Percentiles rank a stretch among this genome's conserved stretches.
These are phyloP conservation scores for Sesia apiformis DNA, from an alignment of 2,888 invertebrate species.

Conservation along the genomic window DNA sequence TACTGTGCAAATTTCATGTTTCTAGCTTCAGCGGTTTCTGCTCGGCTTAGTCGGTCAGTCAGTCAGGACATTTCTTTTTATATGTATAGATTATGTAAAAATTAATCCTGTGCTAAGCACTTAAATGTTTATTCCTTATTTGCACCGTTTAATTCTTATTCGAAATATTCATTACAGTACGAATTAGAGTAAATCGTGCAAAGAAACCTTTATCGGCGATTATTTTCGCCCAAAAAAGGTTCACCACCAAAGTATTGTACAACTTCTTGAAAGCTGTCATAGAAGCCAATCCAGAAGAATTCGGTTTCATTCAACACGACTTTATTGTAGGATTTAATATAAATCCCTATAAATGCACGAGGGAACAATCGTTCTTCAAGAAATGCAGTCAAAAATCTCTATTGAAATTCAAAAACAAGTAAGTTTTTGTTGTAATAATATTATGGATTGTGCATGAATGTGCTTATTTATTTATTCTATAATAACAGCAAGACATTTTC, in stretches of 20 bases:
- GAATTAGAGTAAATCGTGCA: constrained; percentile 32
- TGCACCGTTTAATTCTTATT: constrained; percentile 8
- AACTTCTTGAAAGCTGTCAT: constrained; percentile 76
- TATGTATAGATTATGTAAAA: no score
- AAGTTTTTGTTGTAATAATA: constrained; percentile 15
- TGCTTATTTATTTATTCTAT: not conserved
- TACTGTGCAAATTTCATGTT: no score
- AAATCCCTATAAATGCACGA: constrained; percentile 71
- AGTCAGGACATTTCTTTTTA: no score
- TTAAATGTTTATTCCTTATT: not conserved
- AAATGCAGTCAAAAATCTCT: constrained; percentile 72
- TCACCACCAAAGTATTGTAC: constrained; percentile 84
- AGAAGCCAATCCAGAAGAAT: constrained; percentile 48
- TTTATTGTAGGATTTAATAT: constrained; percentile 81
- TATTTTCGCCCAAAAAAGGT: constrained; percentile 82
- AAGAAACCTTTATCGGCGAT: constrained; percentile 77
- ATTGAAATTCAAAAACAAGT: constrained; percentile 58
- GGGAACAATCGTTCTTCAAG: constrained; percentile 68
- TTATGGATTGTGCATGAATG: not conserved
- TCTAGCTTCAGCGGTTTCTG: no score
- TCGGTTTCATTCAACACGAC: constrained; percentile 77
- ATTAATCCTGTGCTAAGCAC: no score
- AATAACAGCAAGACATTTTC: no score
- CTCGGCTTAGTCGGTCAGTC: no score
- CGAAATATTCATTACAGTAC: not conserved